Base-by-base conservation (phyloP, 2,888 invertebrate genomes). In the Acleris emargana region DNA sequence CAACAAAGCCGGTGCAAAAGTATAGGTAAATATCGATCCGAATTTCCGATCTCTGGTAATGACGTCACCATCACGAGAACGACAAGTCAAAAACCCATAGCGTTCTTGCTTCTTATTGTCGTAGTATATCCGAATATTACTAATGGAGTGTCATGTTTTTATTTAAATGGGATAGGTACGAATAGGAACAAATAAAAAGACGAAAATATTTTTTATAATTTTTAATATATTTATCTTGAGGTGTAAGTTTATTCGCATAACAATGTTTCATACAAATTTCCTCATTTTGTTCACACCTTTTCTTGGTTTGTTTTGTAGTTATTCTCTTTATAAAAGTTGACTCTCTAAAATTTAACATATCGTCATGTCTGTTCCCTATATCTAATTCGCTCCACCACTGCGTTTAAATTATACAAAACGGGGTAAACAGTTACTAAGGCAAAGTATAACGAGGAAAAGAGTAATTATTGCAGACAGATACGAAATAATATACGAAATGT, bases 231-330 rank as follows among this genome's bases (percentile, higher is more conserved):
- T 91, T 91, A 91, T 89, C 84, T 90, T 89, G 91, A 91, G 92
- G 92, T 92, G 91, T 92, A 92, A 91, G 91, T 91, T 92, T 92
- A 92, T 91, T 91, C 91, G 91, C 92, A 89, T 92, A 92, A 92
- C 92, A 92, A 91, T 91, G 87, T 91, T 89, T 91, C 91, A 92
- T 92, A 92, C 92, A 92, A 92, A 92, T 91, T 88, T 90, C 90
- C 88, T 90, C 90, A 86, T 91, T 91, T 92, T 91, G 91, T 92
- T 91, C 91, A 91, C 91, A 92, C 91, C 91, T 88, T 90, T 87
- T 88, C 88, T 83, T 84, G 78, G 82, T 88, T 89, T 87, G 84
- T 88, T 90, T 89, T 88, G 86, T 91, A 83, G 84, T 87, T 84
- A 83, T 81, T 79, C 86, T 90, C 88, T 87, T 89, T 91, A 92